Evolutionary conservation across 2,113 vertebrate species (phyloP).

Genomic region (Cyphotilapia sp.): DNA sequence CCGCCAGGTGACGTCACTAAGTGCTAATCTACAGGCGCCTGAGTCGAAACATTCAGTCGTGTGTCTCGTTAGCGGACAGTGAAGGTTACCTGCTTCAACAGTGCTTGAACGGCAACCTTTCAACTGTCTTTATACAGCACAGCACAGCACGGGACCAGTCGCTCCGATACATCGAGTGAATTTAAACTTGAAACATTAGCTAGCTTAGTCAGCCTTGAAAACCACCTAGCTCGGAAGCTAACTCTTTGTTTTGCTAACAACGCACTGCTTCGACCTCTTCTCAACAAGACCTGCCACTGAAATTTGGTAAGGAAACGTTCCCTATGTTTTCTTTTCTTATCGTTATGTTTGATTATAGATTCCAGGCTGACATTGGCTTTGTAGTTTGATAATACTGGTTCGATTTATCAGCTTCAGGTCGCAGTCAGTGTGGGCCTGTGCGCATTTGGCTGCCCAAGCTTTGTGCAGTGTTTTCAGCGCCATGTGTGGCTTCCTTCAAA

Average conservation of each 20-base stretch:
- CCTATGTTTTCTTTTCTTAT: accelerated
- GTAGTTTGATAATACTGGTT: too few relatives aligned
- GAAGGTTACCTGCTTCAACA: slow-evolving; percentile 84
- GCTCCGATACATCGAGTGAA: not conserved
- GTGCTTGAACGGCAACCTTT: slow-evolving; percentile 85
- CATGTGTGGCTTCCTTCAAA: not conserved
- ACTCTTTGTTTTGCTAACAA: slow-evolving; percentile 16
- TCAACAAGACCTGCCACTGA: not conserved
- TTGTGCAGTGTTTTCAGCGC: not conserved
- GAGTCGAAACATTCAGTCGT: not conserved
- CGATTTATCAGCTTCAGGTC: not conserved
- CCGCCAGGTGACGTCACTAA: slow-evolving; percentile 7
- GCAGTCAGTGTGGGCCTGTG: not conserved
- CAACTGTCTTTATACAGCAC: slow-evolving; percentile 26
- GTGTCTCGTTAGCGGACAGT: slow-evolving; percentile 34
- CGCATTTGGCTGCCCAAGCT: not conserved
- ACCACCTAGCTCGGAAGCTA: not conserved
- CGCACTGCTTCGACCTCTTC: not conserved
- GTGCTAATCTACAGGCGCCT: accelerated
- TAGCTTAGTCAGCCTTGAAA: not conserved
- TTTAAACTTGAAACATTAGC: not conserved
- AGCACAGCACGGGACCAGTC: not conserved
- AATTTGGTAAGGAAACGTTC: not conserved
- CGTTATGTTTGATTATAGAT: accelerated
- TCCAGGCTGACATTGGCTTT: not conserved